These are phyloP conservation scores for Agrypnus murinus DNA, from an alignment of 2,888 invertebrate genomes.

Conservation along the genomic window DNA sequence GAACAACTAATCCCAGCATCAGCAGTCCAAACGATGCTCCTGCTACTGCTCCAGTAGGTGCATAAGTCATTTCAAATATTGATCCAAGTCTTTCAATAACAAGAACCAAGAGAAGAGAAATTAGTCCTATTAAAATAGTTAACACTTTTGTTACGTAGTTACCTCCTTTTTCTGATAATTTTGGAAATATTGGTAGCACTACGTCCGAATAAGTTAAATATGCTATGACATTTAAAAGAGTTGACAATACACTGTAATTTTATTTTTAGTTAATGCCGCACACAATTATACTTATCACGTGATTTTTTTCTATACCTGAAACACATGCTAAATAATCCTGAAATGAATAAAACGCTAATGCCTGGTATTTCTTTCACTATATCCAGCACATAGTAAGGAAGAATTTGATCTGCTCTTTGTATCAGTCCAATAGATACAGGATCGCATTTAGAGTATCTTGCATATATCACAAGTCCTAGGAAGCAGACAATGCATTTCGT, in stretches of 20 bases:
- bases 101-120: background rate
- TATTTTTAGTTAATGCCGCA: background rate
- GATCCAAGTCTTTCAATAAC: background rate
- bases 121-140: background rate
- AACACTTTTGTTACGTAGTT: too few species aligned
- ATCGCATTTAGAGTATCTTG: conserved; percentile 79
- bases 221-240: background rate
- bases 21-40: background rate
- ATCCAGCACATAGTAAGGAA: conserved; percentile 84
- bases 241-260: background rate
- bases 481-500: conserved; percentile 57
- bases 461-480: conserved; percentile 77
- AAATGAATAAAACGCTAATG: conserved; percentile 83
- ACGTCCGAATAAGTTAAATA: background rate
- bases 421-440: conserved; percentile 76
- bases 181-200: background rate
- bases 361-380: conserved; percentile 80
- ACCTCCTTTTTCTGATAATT: background rate
- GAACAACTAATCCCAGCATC: background rate
- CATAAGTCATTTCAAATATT: background rate
- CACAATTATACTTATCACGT: background rate
- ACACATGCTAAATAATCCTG: conserved; percentile 83
- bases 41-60: background rate
- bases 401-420: conserved; percentile 73
- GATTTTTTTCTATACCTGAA: conserved; percentile 71